Evolutionary conservation across 2,113 vertebrate species (phyloP).

Genomic region (Notothenia rossii): DNA sequence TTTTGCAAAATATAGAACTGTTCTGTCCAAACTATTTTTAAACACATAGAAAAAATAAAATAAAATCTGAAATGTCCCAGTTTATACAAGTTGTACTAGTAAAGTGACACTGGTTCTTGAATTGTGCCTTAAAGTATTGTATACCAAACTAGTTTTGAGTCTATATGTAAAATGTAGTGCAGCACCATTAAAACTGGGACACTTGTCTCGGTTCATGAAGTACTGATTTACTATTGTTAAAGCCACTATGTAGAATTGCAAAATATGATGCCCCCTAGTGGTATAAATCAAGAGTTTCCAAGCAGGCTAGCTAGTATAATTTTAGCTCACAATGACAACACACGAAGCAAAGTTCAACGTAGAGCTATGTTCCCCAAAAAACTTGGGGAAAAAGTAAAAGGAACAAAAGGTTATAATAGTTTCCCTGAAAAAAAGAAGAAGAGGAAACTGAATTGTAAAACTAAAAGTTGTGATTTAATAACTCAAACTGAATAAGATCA

Average conservation of each 20-base stretch:
- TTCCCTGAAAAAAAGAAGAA: no score
- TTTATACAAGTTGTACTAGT: conserved; percentile 5
- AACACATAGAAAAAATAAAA: neutral
- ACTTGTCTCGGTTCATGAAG: neutral
- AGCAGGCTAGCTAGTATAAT: no score
- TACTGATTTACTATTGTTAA: neutral
- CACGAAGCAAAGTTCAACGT: no score
- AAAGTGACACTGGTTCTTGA: conserved; percentile 3
- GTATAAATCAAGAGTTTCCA: neutral
- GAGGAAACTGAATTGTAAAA: no score
- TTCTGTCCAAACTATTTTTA: neutral
- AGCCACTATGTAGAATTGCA: neutral
- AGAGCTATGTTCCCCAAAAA: no score
- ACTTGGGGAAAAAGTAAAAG: no score
- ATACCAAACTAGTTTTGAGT: neutral
- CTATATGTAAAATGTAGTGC: neutral
- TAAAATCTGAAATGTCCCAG: neutral
- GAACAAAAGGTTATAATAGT: no score
- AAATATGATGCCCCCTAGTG: neutral
- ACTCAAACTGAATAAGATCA: no score
- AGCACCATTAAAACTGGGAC: neutral
- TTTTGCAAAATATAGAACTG: conserved; percentile 31
- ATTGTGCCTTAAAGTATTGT: neutral
- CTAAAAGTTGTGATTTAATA: no score
- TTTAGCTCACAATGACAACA: no score